Conservation (phyloP, 2,888 invertebrate genomes). For the Drosophila prolongata region DNA sequence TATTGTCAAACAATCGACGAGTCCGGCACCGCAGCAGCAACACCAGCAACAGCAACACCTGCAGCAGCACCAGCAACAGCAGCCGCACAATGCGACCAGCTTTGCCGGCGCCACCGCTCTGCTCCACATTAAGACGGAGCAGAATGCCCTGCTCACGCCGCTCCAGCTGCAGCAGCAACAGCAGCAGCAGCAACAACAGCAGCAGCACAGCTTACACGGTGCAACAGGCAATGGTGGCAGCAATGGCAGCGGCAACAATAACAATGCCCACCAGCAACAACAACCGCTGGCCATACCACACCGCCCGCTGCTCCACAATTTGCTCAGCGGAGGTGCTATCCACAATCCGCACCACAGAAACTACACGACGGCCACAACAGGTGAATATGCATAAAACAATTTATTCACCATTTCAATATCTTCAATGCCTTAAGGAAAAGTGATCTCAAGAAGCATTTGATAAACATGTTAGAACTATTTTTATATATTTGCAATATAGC, state of each 20-base stretch:
- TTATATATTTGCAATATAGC: no score
- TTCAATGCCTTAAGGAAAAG: not conserved
- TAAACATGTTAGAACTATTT: not conserved
- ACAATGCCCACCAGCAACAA: constrained; percentile 58
- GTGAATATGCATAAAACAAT: constrained; percentile 63
- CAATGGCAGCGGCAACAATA: constrained; percentile 51
- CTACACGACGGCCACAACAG: constrained; percentile 85
- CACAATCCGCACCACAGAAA: constrained; percentile 85
- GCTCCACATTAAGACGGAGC: constrained; percentile 83
- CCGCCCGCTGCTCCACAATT: constrained; percentile 84
- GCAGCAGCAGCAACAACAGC: constrained; percentile 53
- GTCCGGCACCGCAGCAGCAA: constrained; percentile 82
- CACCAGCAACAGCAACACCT: constrained; percentile 78
- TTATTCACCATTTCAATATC: not conserved
- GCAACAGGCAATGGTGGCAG: constrained; percentile 57
- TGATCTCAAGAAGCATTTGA: not conserved
- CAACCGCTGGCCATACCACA: constrained; percentile 82
- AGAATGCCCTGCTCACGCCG: constrained; percentile 79
- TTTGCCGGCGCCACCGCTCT: constrained; percentile 78
- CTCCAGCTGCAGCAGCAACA: constrained; percentile 66
- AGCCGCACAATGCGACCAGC: constrained; percentile 69
- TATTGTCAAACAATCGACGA: constrained; percentile 84
- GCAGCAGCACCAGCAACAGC: constrained; percentile 72
- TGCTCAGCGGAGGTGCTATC: constrained; percentile 84
- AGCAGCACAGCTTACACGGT: constrained; percentile 53